These are phyloP conservation scores for Phodopus roborovskii DNA, from an alignment of 2,113 vertebrate species.

Conservation along the genomic window DNA sequence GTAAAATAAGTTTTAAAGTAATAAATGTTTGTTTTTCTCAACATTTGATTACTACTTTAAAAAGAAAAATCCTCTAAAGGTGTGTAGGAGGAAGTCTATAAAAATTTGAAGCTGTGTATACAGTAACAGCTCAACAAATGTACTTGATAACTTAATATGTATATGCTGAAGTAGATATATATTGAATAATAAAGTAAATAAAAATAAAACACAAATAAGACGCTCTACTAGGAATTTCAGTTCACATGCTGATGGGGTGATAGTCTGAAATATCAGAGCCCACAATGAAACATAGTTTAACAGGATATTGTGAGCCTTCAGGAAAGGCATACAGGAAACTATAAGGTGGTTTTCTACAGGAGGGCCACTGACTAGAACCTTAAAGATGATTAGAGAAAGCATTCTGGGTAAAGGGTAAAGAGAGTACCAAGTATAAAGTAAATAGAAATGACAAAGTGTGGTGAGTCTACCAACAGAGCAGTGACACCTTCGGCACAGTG, in stretches of 20 bases:
- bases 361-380: neutral
- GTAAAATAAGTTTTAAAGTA: slow-evolving; percentile 43
- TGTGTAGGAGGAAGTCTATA: neutral
- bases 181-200: neutral
- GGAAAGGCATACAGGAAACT: neutral
- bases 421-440: neutral
- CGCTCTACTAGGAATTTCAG: neutral
- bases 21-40: slow-evolving; percentile 18
- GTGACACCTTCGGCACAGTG: neutral
- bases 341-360: neutral
- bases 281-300: neutral
- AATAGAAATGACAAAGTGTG: neutral
- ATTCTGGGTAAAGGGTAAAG: neutral
- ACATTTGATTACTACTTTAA: neutral
- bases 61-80: neutral
- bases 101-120: slow-evolving; percentile 15
- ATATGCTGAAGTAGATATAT: neutral
- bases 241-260: neutral
- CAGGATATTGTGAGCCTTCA: neutral
- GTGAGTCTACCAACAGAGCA: neutral
- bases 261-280: neutral
- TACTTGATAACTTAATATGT: neutral
- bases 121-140: slow-evolving; percentile 2
- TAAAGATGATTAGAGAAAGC: neutral
- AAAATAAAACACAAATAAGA: neutral